Conservation (phyloP, 1,140 invertebrate species). For the Bombus waltoni region DNA sequence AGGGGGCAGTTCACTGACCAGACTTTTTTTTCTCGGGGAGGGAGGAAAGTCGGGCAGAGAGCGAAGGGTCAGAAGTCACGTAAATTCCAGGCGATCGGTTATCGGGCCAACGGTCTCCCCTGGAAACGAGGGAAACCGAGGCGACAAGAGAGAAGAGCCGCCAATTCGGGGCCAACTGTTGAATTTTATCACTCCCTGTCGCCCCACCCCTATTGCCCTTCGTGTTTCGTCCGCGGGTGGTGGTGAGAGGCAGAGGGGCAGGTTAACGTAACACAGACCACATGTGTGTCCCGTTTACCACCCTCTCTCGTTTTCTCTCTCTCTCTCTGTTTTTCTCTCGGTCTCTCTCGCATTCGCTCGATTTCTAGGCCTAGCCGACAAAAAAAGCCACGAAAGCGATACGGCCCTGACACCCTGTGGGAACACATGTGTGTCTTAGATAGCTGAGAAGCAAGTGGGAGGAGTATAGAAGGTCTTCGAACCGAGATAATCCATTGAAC, state of each 20-base stretch:
- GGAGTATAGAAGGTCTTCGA: conserved; percentile 56
- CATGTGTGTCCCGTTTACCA: conserved; percentile 63
- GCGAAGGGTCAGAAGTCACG: conserved; percentile 37
- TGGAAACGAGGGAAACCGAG: conserved; percentile 26
- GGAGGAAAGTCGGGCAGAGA: not conserved
- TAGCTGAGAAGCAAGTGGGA: conserved; percentile 52
- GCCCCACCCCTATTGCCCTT: conserved; percentile 22
- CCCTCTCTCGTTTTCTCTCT: conserved; percentile 21
- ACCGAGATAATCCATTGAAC: conserved; percentile 55
- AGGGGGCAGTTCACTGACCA: not conserved
- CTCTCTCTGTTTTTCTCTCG: not conserved
- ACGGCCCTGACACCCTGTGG: conserved; percentile 68
- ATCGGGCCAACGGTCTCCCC: conserved; percentile 55
- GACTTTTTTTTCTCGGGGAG: not conserved
- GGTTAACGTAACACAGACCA: conserved; percentile 63
- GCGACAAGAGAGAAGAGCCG: conserved; percentile 57
- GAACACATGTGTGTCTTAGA: conserved; percentile 71
- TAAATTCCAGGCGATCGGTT: conserved; percentile 59
- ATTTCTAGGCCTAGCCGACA: conserved; percentile 48
- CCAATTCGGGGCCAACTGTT: conserved; percentile 77
- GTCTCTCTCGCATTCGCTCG: conserved; percentile 43
- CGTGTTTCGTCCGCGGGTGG: conserved; percentile 35
- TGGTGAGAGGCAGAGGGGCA: conserved; percentile 38
- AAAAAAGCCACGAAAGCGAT: conserved; percentile 64
- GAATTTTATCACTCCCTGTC: conserved; percentile 75